These are phyloP conservation scores for Panzeria rudis DNA, from an alignment of 2,888 invertebrate species.

Conservation along the genomic window DNA sequence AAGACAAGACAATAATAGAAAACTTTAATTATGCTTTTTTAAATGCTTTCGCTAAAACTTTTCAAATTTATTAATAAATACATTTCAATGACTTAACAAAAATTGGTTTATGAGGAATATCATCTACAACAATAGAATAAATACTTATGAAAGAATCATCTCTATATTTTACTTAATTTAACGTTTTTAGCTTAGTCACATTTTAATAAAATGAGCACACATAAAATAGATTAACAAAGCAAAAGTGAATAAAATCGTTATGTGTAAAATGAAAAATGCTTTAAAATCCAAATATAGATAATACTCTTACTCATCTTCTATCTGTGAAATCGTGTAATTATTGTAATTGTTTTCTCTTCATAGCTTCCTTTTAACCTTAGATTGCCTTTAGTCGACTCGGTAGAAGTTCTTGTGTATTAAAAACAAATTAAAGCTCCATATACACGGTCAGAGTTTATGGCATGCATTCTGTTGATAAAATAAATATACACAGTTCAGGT, in stretches of 20 bases:
- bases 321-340: constrained; percentile 2
- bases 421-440: no score
- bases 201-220: not conserved
- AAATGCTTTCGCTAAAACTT: constrained; percentile 2
- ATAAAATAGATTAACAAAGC: not conserved
- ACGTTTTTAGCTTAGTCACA: constrained; percentile 10
- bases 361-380: not conserved
- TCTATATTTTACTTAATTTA: not conserved
- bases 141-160: not conserved
- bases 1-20: not conserved
- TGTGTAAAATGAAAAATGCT: not conserved
- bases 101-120: constrained; percentile 17
- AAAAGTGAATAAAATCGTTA: not conserved
- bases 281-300: not conserved
- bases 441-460: no score
- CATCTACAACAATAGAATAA: constrained; percentile 8
- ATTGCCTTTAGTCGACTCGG: no score
- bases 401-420: no score
- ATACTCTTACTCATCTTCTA: constrained; percentile 25
- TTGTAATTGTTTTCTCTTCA: not conserved
- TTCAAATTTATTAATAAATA: constrained; percentile 21
- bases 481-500: no score
- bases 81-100: constrained; percentile 5
- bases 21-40: constrained; percentile 3
- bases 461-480: no score